Conservation (phyloP, 2,113 vertebrate genomes). For the Passer montanus region DNA sequence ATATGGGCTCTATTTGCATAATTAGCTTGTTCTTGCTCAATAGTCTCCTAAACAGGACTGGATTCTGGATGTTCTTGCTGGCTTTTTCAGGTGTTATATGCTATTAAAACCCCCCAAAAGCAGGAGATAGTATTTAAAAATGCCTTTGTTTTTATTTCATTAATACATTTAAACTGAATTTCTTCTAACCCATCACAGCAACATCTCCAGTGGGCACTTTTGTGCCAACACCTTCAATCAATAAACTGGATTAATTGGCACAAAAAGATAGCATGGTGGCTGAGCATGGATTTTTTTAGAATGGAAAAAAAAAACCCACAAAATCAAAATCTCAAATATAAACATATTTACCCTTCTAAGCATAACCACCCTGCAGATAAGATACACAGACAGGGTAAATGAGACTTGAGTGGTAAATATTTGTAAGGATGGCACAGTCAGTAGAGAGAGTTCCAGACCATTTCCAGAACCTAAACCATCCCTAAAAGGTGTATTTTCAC, state of each 20-base stretch:
- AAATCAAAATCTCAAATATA: background rate
- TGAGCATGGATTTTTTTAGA: background rate
- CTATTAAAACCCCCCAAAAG: background rate
- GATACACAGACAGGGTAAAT: background rate
- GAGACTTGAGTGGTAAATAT: background rate
- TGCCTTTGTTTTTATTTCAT: background rate
- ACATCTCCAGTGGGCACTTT: background rate
- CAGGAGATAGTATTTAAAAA: background rate
- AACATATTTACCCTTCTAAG: background rate
- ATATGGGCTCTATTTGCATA: background rate
- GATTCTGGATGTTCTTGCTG: background rate
- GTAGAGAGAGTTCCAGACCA: background rate
- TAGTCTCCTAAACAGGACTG: background rate
- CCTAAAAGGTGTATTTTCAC: background rate
- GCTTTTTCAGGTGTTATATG: background rate
- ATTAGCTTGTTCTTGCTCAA: slow-evolving; percentile 12
- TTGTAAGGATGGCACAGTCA: background rate
- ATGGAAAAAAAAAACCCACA: background rate
- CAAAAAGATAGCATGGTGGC: background rate
- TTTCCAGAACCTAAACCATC: background rate
- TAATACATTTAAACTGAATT: background rate
- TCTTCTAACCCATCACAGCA: background rate
- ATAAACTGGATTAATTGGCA: background rate
- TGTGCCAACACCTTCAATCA: background rate
- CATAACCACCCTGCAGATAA: background rate